Conservation (phyloP, 2,797 vertebrate genomes). For the Gadopsis bispinosus region DNA sequence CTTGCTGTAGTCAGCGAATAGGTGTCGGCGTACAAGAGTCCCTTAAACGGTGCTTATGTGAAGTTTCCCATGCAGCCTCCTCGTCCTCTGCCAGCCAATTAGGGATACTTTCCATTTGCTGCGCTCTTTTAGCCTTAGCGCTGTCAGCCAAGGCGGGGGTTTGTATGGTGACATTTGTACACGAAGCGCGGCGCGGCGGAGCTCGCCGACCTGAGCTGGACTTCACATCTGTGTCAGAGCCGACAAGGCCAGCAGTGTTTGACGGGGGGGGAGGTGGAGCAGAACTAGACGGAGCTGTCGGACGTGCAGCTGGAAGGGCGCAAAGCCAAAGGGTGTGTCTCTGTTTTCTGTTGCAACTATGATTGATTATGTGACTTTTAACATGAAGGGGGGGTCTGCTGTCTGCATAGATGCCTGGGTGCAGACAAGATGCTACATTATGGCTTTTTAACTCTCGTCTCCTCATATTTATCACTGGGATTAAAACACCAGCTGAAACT, state of each 20-base stretch:
- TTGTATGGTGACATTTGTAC: slow-evolving; percentile 46
- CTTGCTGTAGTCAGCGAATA: slow-evolving; percentile 8
- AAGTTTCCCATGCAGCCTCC: slow-evolving; percentile 48
- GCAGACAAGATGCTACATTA: background rate
- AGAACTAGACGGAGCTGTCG: slow-evolving; percentile 22
- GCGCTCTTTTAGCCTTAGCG: slow-evolving; percentile 41
- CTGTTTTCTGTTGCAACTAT: slow-evolving; percentile 3
- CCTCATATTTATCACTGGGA: background rate
- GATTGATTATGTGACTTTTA: slow-evolving; percentile 37
- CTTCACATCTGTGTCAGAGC: slow-evolving; percentile 24
- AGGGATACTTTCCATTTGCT: slow-evolving; percentile 72
- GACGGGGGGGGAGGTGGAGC: slow-evolving; percentile 1
- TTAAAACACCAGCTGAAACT: background rate
- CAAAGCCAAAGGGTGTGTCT: slow-evolving; percentile 52
- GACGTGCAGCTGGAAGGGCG: slow-evolving; percentile 41
- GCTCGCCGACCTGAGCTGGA: slow-evolving; percentile 40
- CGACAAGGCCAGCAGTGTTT: slow-evolving; percentile 45
- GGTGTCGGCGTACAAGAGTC: slow-evolving; percentile 16
- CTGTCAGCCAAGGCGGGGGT: slow-evolving; percentile 50
- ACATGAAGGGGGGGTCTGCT: background rate
- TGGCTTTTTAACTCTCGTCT: background rate
- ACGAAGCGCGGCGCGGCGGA: slow-evolving; percentile 33
- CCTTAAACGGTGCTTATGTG: slow-evolving; percentile 33
- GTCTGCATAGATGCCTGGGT: background rate
- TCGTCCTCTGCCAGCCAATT: slow-evolving; percentile 59